Conservation (phyloP, 2,797 vertebrate species). For the Orestias chungarensis region DNA sequence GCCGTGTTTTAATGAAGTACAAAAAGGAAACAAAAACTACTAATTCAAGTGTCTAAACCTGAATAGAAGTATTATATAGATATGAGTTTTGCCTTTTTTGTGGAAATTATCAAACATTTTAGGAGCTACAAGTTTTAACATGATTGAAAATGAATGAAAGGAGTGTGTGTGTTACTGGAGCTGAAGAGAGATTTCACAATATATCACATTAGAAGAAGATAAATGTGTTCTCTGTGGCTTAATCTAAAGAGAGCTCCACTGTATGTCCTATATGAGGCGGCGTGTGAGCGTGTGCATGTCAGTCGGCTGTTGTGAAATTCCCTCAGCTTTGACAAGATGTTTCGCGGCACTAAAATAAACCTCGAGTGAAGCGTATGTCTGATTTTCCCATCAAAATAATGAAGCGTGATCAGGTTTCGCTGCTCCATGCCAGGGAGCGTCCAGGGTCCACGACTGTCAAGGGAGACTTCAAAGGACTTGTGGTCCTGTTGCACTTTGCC, state of each 20-base stretch:
- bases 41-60: too few species aligned
- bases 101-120: too few species aligned
- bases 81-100: too few species aligned
- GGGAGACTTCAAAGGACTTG: slow-evolving; percentile 67
- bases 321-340: slow-evolving; percentile 60
- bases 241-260: slow-evolving; percentile 66
- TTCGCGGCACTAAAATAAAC: slow-evolving; percentile 63
- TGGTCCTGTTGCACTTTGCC: slow-evolving; percentile 60
- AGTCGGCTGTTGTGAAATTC: slow-evolving; percentile 27
- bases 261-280: slow-evolving; percentile 20
- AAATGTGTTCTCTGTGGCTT: slow-evolving; percentile 70
- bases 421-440: slow-evolving; percentile 66
- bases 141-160: too few species aligned
- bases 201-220: slow-evolving; percentile 63
- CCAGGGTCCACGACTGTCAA: slow-evolving; percentile 70
- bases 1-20: too few species aligned
- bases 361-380: slow-evolving; percentile 65
- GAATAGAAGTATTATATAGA: too few species aligned
- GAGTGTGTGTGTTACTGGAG: slow-evolving; percentile 22
- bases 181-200: slow-evolving; percentile 66
- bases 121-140: too few species aligned
- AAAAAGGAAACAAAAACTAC: too few species aligned
- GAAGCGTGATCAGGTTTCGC: slow-evolving; percentile 69
- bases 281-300: background rate
- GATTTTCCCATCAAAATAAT: slow-evolving; percentile 79